Evolutionary conservation across 2,113 vertebrate genomes (phyloP), one percentile per base, ranked within the genome.

Genomic region (Kryptolebias marmoratus): DNA sequence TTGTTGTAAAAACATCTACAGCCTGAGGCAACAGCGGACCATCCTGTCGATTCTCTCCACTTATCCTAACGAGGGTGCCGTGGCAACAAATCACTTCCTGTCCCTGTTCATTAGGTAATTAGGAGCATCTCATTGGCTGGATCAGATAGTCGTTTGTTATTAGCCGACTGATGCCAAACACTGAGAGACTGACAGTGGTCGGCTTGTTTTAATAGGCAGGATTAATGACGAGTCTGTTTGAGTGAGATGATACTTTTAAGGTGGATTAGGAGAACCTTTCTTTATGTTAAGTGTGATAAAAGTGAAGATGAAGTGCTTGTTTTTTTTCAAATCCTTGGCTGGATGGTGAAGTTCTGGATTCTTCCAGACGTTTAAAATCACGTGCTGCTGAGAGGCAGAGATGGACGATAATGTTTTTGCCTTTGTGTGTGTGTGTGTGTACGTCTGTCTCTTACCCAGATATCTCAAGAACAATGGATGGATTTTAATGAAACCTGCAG

Each of bases 101-200:
- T 89, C 87, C 80, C 79, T 89, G 88, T 84, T 94, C 93, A 94
- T 94, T 94, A 93, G 88, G 80, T 93, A 92, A 94, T 94, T 93
- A 93, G 90, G 86, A 92, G 88, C 87, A 88, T 91, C 88, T 80
- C 80, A 87, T 89, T 88, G 90, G 84, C 79, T 48, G 83, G 81
- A 92, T 91, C 60, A 78, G 87, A 89, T 90, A 83, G 85, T 87
- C 89, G 80, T 93, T 89, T 72, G 82, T 93, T 90, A 89, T 85
- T 80, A 81, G 85, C 77, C 71, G 64, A 79, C 71, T 54, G 82
- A 72, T 48, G 82, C 79, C 74, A 64, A 86, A 84, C 71, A 52
- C 75, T 11, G 30, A 45, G 58, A 78, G 89, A 86, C 82, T 58
- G 30, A 42, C 73, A 30, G 64, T 1, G 49, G 31, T 70, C 69